Base-by-base conservation (phyloP, 2,797 vertebrate species). In the Enteromius argenteus region DNA sequence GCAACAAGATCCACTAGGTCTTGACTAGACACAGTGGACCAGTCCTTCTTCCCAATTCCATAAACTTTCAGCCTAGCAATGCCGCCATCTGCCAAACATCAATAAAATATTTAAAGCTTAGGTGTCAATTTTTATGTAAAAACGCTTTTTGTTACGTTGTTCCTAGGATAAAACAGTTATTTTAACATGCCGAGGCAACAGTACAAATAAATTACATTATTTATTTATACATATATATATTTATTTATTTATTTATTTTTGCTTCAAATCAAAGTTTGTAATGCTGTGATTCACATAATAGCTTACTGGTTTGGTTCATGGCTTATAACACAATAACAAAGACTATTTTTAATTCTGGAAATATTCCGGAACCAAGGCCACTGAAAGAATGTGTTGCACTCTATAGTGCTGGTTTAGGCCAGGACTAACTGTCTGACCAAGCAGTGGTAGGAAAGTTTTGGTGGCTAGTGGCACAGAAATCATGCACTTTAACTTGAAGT, bases 41-140 rank as follows among this genome's bases (percentile, higher is more conserved):
- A 97, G 77, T 96, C 94, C 74, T 89, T 96, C 78, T 94, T 94
- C 2, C 97, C 96, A 0, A 95, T 79, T 0, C 97, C 96, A 0
- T 96, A 97, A 0, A 94, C 96, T 51, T 93, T 92, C 37, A 98
- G 90, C 15, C 96, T 93, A 37, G 96, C 93, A 3, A 97, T 90
- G 0, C 96, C 96, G 1, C 97, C 96, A 77, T 97, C 97, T 97
- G 91, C n/a, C 60, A 37, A 68, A 58, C 69, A 85, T 39, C 44
- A 21, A 67, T 27, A 14, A 39, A 67, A 75, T 30, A 27, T 10
- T 14, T 9, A n/a, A 30, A 77, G 27, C 44, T 46, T 11, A 37
- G 3, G 11, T 35, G 17, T 35, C 2, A 32, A 3, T 14, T 5
- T 21, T 53, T 19, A 21, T n/a, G 21, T 56, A 9, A n/a, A n/a